A percentile compares a stretch with the other conserved stretches of the same genome.
phyloP scores from a whole-genome alignment of 2,797 vertebrate species.

The Ciconia nigra region DNA sequence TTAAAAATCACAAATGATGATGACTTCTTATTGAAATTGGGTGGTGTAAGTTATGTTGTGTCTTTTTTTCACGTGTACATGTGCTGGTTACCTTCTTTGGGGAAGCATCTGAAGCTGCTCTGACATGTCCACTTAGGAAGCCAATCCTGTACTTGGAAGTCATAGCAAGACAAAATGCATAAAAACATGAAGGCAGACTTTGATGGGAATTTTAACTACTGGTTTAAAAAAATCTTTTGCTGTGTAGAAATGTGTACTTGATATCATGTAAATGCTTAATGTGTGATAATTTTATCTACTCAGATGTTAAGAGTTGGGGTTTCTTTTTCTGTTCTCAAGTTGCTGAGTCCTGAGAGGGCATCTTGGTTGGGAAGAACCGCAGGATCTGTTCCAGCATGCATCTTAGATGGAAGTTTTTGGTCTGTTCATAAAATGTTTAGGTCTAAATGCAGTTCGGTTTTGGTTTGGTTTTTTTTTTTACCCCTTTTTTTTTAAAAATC shows the following conservation, averaged over 20 bases:
- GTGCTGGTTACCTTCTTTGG: background rate
- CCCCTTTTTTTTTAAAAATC: background rate
- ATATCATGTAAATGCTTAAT: background rate
- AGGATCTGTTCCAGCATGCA: background rate
- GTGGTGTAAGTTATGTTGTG: background rate
- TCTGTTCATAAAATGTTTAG: background rate
- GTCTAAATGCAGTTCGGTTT: background rate
- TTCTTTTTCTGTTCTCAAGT: background rate
- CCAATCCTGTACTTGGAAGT: background rate
- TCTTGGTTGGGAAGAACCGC: background rate
- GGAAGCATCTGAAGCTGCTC: background rate
- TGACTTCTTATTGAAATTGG: background rate
- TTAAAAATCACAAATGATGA: background rate
- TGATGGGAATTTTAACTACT: background rate
- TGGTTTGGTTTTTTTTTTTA: too few relatives aligned
- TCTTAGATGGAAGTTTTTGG: background rate
- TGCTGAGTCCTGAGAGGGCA: background rate
- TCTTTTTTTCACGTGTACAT: accelerated
- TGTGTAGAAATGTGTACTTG: background rate
- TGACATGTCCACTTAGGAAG: background rate
- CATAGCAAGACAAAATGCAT: background rate
- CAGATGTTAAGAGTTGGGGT: background rate
- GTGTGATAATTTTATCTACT: background rate
- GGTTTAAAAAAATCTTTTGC: background rate
- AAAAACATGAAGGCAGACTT: background rate